Evolutionary conservation across 2,888 invertebrate species (phyloP), one percentile per base, ranked within the genome.

Genomic region (Melinaea marsaeus): DNA sequence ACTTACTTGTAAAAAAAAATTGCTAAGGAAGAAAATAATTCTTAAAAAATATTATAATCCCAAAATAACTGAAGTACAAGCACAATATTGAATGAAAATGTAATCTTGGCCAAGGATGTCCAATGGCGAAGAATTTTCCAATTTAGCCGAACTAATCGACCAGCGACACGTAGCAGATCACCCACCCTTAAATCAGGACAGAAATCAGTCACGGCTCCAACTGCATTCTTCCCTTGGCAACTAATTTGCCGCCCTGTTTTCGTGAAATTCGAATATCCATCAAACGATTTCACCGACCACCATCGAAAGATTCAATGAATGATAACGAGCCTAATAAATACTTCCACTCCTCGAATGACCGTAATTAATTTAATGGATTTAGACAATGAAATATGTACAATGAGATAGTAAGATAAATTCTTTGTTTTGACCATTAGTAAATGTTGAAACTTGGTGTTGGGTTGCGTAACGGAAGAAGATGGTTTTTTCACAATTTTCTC

Each of bases 331-430:
- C 85, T 90, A 90, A 90, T 90, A 90, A 90, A 89, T 89, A 88
- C 87, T 79, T 84, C 84, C 86, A 85, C 86, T 84, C 87, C 85
- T 83, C 81, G 83, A 88, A 89, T 86, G 83, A 81, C 78, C 78
- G 86, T 89, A 90, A 90, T 90, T 89, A 90, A 90, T 89, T 88
- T 89, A 90, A 89, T 90, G 90, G 87, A 88, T 89, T 89, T 87
- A 88, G 87, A 90, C 89, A 89, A 89, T 88, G 89, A 90, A 90
- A 88, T 90, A 87, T 89, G 87, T 88, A 85, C 84, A 84, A 80
- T 80, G 84, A 88, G 88, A 89, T 90, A 90, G 88, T 87, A 80
- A 85, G 86, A 89, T 87, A 86, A 84, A 88, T 86, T 80, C 60
- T 64, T 61, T 85, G 85, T 85, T 87, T 81, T 80, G 82, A 80